Conservation (phyloP, 2,888 invertebrate genomes). For the Archips crataeganus region DNA sequence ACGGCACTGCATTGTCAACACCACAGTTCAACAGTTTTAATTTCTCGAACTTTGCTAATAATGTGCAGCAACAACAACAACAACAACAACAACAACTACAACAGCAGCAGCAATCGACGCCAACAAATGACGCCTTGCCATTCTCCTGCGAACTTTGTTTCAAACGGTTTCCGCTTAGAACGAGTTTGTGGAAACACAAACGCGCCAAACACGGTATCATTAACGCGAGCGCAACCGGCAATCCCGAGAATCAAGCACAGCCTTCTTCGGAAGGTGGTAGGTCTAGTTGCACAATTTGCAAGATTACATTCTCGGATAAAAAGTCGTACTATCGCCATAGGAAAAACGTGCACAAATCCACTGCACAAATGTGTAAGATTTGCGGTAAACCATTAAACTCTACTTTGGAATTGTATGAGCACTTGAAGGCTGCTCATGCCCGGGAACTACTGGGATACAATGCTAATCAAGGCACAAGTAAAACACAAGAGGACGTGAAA, state of each 20-base stretch:
- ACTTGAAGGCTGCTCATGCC: slow-evolving; percentile 87
- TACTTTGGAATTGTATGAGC: slow-evolving; percentile 87
- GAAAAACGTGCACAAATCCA: slow-evolving; percentile 83
- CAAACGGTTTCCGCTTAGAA: slow-evolving; percentile 77
- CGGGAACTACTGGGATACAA: slow-evolving; percentile 81
- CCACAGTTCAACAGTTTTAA: slow-evolving; percentile 84
- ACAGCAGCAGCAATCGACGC: slow-evolving; percentile 50
- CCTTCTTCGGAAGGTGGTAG: slow-evolving; percentile 65
- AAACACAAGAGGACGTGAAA: slow-evolving; percentile 70
- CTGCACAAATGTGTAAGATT: slow-evolving; percentile 86
- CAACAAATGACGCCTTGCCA: slow-evolving; percentile 61
- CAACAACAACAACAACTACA: slow-evolving; percentile 46
- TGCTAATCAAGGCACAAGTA: slow-evolving; percentile 73
- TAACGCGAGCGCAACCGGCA: slow-evolving; percentile 60
- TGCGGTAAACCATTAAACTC: slow-evolving; percentile 88
- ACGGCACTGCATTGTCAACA: slow-evolving; percentile 73
- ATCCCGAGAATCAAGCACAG: slow-evolving; percentile 55
- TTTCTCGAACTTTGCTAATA: slow-evolving; percentile 69
- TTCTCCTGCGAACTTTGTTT: slow-evolving; percentile 79
- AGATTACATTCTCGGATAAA: slow-evolving; percentile 86
- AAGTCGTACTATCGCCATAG: slow-evolving; percentile 87
- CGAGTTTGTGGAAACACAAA: slow-evolving; percentile 82
- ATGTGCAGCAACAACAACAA: slow-evolving; percentile 51
- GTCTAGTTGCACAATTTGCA: slow-evolving; percentile 87
- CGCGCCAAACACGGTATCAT: slow-evolving; percentile 81